Percentiles rank a stretch among this genome's conserved stretches.
phyloP scores from a whole-genome alignment of 2,113 vertebrate genomes.

The Merops nubicus region DNA sequence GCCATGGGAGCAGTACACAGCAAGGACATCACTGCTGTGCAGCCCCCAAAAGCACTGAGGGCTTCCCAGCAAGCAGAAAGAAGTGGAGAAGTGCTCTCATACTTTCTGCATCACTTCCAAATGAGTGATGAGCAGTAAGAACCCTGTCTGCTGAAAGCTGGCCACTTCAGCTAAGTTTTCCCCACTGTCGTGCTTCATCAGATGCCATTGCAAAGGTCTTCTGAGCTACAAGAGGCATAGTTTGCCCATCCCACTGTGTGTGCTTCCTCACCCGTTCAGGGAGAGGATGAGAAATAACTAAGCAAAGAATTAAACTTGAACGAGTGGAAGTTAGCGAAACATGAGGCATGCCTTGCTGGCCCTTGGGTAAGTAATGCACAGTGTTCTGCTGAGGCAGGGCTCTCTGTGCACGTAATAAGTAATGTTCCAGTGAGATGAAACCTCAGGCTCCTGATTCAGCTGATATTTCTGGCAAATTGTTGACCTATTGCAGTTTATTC shows the following conservation, averaged over 20 bases:
- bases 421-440: conserved; percentile 27
- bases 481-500: conserved; percentile 46
- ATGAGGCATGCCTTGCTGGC: not conserved
- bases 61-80: not conserved
- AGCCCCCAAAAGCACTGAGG: not conserved
- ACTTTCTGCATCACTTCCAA: not conserved
- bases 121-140: not conserved
- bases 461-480: conserved; percentile 64
- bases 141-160: not conserved
- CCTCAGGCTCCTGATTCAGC: conserved; percentile 53
- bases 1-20: fast-evolving
- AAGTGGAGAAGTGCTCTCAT: not conserved
- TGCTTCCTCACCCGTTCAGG: not conserved
- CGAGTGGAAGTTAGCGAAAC: not conserved
- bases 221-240: not conserved
- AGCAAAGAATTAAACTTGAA: not conserved
- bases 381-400: conserved; percentile 37
- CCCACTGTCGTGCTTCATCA: not conserved
- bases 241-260: not conserved
- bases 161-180: not conserved
- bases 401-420: conserved; percentile 10
- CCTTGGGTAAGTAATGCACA: not conserved
- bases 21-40: not conserved
- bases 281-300: not conserved
- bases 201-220: not conserved